Evolutionary conservation across 2,888 invertebrate species (phyloP).

Genomic region (Macropis europaea): DNA sequence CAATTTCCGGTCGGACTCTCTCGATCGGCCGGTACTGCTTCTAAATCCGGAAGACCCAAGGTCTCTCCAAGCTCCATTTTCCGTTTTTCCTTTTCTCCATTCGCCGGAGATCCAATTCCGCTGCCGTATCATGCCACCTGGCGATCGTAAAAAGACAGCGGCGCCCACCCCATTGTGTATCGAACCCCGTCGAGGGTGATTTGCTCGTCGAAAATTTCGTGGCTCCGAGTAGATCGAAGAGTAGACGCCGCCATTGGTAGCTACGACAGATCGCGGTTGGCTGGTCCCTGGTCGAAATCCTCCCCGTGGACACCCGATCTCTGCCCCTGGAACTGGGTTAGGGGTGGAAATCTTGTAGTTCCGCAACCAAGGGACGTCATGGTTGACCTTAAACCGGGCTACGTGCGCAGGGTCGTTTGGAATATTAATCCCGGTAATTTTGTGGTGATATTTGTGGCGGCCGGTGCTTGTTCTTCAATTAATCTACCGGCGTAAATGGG

Average conservation of each 20-base stretch:
- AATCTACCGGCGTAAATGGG: background rate
- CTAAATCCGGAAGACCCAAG: slow-evolving; percentile 3
- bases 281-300: slow-evolving; percentile 5
- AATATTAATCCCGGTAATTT: slow-evolving; percentile 19
- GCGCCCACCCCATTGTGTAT: slow-evolving; percentile 19
- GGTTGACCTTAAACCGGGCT: background rate
- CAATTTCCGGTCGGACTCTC: slow-evolving; percentile 30
- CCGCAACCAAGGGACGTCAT: background rate
- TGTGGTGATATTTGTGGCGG: slow-evolving; percentile 14
- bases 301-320: slow-evolving; percentile 1
- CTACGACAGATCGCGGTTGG: background rate
- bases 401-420: background rate
- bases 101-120: slow-evolving; percentile 35
- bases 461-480: slow-evolving; percentile 17
- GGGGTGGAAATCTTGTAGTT: slow-evolving; percentile 13
- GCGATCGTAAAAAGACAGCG: slow-evolving; percentile 14
- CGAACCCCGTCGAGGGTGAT: slow-evolving; percentile 20
- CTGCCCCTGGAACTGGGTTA: slow-evolving; percentile 32
- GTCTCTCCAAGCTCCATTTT: background rate
- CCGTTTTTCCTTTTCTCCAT: background rate
- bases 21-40: slow-evolving; percentile 1
- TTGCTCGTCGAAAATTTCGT: background rate
- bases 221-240: slow-evolving; percentile 19
- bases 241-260: slow-evolving; percentile 40
- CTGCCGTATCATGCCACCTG: slow-evolving; percentile 15